Evolutionary conservation across 2,113 vertebrate species (phyloP), one percentile per base, ranked within the genome.

Genomic region (Lamprologus callipterus): DNA sequence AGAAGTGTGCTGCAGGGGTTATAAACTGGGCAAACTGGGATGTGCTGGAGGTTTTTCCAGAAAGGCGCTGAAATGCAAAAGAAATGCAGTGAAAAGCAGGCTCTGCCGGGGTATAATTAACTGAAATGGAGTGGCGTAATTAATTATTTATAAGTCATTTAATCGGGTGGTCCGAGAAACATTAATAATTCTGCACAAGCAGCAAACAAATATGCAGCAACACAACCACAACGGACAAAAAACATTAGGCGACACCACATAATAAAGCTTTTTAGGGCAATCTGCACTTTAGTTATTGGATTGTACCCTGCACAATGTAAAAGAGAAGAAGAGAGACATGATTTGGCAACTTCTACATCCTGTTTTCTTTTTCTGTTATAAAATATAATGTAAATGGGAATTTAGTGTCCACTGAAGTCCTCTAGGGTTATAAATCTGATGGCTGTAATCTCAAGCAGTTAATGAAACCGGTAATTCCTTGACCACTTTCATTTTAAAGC

Each of bases 151-250:
- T 49, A 51, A 78, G 45, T 33, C 26, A 51, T 49, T 78, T 78
- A 78, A 78, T 78, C 45, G 10, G 45, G 73, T 78, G 73, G 73
- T 78, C 45, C 3, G 5, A 51, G 45, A 78, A n/a, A 33, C 73
- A 78, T 78, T 78, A 78, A 51, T 78, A 78, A 78, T 78, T 78
- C 73, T 78, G 45, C 73, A 78, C 73, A 51, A 31, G 23, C 73
- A 51, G 73, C 73, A 51, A 51, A 33, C 17, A 49, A 78, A 49
- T 28, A 75, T 49, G 16, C 70, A 78, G 23, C 42, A 47, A 78
- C 16, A 12, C 37, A 45, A 73, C 37, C 68, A 40, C 42, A 78
- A 47, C 6, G 3, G 9, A 31, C 1, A 19, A 78, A 49, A 78
- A 19, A 2, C 40, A 19, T 19, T 78, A 49, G 42, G 26, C 0